Evolutionary conservation across 2,113 vertebrate genomes (phyloP), one percentile per base, ranked within the genome.

Genomic region (Corvus moneduloides): DNA sequence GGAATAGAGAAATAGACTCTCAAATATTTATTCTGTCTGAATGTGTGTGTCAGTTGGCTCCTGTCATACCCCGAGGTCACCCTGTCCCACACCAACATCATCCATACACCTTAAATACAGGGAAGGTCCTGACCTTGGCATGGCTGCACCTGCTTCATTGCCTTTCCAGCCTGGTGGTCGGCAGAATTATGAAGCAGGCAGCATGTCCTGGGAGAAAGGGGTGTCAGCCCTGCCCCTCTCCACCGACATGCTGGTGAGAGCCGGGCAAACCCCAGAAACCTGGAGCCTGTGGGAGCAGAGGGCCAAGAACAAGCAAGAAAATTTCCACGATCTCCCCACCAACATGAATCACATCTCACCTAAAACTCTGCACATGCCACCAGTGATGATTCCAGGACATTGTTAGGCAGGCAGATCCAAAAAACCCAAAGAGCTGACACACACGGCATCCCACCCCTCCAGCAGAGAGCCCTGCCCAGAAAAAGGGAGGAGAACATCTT

Each of bases 21-120:
- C 95, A 97, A 96, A 96, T 96, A 95, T 97, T 97, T 97, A 92
- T 93, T 94, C 89, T 95, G 86, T 75, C 86, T 91, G 68, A 84
- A 84, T 35, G 48, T 77, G 68, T 81, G 88, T 93, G 59, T 48
- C 6, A 0, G 55, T 52, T 71, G 78, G 84, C 62, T 93, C 37
- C 89, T 59, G 32, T 81, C 74, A 75, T 39, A 86, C 52, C 51
- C 76, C 4, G 52, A 82, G 94, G 96, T 95, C 89, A 95, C 51
- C 41, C 80, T 72, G 80, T 63, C 51, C 86, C 59, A 33, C 48
- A 52, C 64, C 89, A 94, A 6, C 85, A 59, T 55, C 11, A 67
- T 80, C 73, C 64, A 48, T 39, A 27, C 39, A 52, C 76, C 86
- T 91, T 63, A 69, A 94, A 93, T 5, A 49, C 83, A 55, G 37